A percentile compares a stretch with the other conserved stretches of the same genome.
Evolutionary conservation across 1,140 invertebrate genomes (phyloP).

Genomic region (Prorops nasuta): DNA sequence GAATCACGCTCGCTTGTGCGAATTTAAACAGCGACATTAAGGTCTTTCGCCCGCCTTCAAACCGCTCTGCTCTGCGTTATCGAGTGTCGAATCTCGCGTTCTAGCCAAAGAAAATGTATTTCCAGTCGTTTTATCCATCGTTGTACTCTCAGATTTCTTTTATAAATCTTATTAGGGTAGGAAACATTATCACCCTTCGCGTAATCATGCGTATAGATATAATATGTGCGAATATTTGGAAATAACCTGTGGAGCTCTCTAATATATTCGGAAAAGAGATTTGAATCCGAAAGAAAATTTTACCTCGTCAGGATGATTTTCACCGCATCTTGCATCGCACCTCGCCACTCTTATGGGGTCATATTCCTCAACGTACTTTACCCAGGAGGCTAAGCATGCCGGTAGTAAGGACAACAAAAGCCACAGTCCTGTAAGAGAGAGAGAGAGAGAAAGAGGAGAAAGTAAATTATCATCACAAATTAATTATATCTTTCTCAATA

Average conservation of each 20-base stretch:
- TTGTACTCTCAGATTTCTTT: too few species aligned
- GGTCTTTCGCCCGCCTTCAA: neutral
- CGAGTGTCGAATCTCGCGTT: constrained; percentile 16
- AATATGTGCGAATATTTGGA: too few species aligned
- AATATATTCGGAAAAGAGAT: too few species aligned
- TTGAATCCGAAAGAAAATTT: constrained; percentile 4
- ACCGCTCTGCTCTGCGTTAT: constrained; percentile 12
- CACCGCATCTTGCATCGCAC: constrained; percentile 34
- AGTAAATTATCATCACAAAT: too few species aligned
- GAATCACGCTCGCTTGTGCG: constrained; percentile 15
- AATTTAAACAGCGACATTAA: neutral
- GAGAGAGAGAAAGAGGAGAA: too few species aligned
- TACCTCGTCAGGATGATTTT: constrained; percentile 29
- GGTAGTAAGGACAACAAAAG: constrained; percentile 35
- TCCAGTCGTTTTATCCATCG: too few species aligned
- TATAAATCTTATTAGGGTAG: too few species aligned
- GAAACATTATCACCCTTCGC: too few species aligned
- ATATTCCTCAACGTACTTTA: constrained; percentile 36
- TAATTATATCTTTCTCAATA: too few species aligned
- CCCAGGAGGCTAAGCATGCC: constrained; percentile 34
- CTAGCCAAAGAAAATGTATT: too few species aligned
- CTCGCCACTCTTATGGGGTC: constrained; percentile 36
- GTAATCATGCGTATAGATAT: too few species aligned
- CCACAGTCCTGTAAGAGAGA: constrained; percentile 28
- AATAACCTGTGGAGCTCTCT: too few species aligned